Base-by-base conservation (phyloP, 2,888 invertebrate species). In the Hesperia comma region DNA sequence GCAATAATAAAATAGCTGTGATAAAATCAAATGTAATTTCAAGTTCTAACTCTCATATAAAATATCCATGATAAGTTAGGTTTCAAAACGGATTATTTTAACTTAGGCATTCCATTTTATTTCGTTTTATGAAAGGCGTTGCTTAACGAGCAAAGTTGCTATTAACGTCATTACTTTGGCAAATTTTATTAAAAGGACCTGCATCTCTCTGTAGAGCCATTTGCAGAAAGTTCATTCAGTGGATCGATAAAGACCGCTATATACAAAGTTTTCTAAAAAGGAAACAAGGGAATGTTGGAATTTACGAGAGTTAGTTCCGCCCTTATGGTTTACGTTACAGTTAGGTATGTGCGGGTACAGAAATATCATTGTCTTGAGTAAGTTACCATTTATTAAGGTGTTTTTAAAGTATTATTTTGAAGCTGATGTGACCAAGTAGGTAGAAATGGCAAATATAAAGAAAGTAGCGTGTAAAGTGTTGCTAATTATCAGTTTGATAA, bases 71-170 rank as follows among this genome's bases (percentile, higher is more conserved):
- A 49, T 46, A 46, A 49, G 3, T 49, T 49, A 19, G 19, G 12
- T 49, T 49, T 19, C 12, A 12, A 49, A 49, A 49, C 19, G 17
- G 19, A 19, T 49, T 49, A 12, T 0, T 49, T 49, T 12, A 19
- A 17, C 49, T 49, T 19, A 49, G 19, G 14, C 49, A 49, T 12
- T 10, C 49, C 12, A 12, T 49, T 46, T 49, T 49, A 21, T 49
- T 49, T 49, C 49, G 19, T 49, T 49, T 49, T 49, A 19, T 49
- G 58, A 43, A 46, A 43, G 58, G 46, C 43, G 46, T 43, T 32
- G 58, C 8, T 43, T 58, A 58, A 58, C 32, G 43, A 58, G 58
- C 58, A 17, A 58, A 58, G 58, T 58, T 58, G 58, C 21, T 55
- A 33, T 57, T 19, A 58, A 32, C 43, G 58, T 58, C 43, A 46